Base-by-base conservation (phyloP, 2,113 vertebrate genomes). In the Erythrolamprus reginae region DNA sequence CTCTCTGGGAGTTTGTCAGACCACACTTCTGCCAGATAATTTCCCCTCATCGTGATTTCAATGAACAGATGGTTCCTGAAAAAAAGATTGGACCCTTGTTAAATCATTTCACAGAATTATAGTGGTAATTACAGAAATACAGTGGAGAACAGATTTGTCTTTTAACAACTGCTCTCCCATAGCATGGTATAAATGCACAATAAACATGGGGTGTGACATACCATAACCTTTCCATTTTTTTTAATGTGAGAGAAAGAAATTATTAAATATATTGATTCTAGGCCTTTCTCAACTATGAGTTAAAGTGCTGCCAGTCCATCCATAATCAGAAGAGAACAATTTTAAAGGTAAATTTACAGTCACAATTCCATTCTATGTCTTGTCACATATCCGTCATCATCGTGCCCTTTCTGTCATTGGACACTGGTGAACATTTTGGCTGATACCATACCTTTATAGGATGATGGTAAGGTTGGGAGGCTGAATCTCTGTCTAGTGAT, bases 1-100 rank as follows among this genome's bases (percentile, higher is more conserved):
- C 92, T 94, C 93, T 91, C 91, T 3, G 33, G 84, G 87, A 91
- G n/a, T 82, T 83, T 92, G 65, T 96, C 92, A 94, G 88, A 24
- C 50, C 77, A 23, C 91, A 90, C 93, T 90, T 91, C 92, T 89
- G 90, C 53, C 52, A 86, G 88, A 89, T 45, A 90, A 17, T 89
- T 33, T 89, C 93, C 89, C 89, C 90, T 7, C 0, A 9, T 70
- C 86, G 92, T 89, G 90, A 83, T 0, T 8, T 89, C 65, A 47
- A 38, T 53, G 58, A 33, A n/a, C 9, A 48, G 38, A 26, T 93
- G 93, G 91, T 90, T 91, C 82, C 91, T 52, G 52, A 91, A 82
- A 89, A 45, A 89, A 93, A 70, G 56, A 51, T 55, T 82, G 88
- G 28, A 91, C 38, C 45, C 70, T 1, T 23, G 19, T 42, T 55